phyloP scores from a whole-genome alignment of 1,140 invertebrate genomes.

The Cotesia typhae region DNA sequence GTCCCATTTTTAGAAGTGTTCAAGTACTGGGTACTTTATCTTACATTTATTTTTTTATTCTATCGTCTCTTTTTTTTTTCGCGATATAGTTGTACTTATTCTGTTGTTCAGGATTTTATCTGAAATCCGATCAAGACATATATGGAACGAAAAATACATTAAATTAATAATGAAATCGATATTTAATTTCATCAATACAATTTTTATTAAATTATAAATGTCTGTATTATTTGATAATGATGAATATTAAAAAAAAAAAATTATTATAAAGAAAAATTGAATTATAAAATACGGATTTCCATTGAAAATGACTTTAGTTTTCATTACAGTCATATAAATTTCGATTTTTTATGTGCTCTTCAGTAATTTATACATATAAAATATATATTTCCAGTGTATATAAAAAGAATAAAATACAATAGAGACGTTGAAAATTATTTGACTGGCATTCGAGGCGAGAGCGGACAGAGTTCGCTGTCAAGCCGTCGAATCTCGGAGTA shows the following conservation, averaged over 20 bases:
- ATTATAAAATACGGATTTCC: too few relatives aligned
- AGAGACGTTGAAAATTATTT: slow-evolving; percentile 27
- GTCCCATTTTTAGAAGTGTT: too few relatives aligned
- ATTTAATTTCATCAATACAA: background rate
- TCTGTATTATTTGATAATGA: background rate
- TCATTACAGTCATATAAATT: too few relatives aligned
- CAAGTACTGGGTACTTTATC: too few relatives aligned
- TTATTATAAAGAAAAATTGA: too few relatives aligned
- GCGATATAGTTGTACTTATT: slow-evolving; percentile 1
- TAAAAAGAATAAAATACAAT: slow-evolving; percentile 12
- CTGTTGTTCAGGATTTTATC: slow-evolving; percentile 2
- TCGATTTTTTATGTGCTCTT: too few relatives aligned
- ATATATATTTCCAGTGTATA: background rate
- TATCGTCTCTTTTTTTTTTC: background rate
- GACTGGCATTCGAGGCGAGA: slow-evolving; percentile 17
- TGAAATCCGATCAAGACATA: slow-evolving; percentile 21
- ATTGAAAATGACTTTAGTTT: too few relatives aligned
- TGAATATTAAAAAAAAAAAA: too few relatives aligned
- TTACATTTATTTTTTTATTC: slow-evolving; percentile 3
- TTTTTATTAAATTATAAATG: background rate
- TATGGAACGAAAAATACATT: background rate
- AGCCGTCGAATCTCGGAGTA: slow-evolving; percentile 27
- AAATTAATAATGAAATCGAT: too few relatives aligned
- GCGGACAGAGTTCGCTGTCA: slow-evolving; percentile 8
- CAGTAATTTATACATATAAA: background rate